Conservation (phyloP, 2,113 vertebrate species). For the Chaetura pelagica region DNA sequence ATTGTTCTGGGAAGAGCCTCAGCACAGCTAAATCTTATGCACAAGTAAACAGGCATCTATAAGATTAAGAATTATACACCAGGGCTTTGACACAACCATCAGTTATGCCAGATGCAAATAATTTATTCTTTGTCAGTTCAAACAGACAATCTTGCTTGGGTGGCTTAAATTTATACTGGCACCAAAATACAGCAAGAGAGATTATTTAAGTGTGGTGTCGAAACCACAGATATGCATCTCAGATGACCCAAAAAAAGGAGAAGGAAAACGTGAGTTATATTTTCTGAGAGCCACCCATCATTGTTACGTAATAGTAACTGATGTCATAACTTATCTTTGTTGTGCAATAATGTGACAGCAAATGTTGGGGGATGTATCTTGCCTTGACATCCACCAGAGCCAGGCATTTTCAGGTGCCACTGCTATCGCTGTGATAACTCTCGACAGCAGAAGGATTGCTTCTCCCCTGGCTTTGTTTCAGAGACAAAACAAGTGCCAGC, state of each 20-base stretch:
- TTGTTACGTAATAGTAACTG: neutral
- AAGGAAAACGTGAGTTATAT: constrained; percentile 42
- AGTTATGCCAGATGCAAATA: constrained; percentile 84
- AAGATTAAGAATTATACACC: constrained; percentile 77
- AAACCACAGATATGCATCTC: constrained; percentile 62
- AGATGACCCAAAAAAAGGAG: constrained; percentile 55
- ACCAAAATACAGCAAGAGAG: constrained; percentile 54
- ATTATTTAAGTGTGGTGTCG: constrained; percentile 68
- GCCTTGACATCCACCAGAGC: neutral
- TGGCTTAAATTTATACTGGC: constrained; percentile 81
- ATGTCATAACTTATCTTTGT: neutral
- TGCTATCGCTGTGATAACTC: neutral
- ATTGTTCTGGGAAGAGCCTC: constrained; percentile 72
- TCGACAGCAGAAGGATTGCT: neutral
- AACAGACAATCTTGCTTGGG: constrained; percentile 76
- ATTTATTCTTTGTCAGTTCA: constrained; percentile 84
- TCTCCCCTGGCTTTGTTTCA: neutral
- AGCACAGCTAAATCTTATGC: constrained; percentile 46
- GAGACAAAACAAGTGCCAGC: neutral
- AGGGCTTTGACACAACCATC: constrained; percentile 82
- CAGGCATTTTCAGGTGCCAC: neutral
- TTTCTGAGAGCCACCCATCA: constrained; percentile 46
- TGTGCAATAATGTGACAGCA: neutral
- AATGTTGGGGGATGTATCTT: neutral
- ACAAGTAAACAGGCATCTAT: constrained; percentile 73